phyloP scores from a whole-genome alignment of 2,113 vertebrate genomes.

The Neopipo cinnamomea region DNA sequence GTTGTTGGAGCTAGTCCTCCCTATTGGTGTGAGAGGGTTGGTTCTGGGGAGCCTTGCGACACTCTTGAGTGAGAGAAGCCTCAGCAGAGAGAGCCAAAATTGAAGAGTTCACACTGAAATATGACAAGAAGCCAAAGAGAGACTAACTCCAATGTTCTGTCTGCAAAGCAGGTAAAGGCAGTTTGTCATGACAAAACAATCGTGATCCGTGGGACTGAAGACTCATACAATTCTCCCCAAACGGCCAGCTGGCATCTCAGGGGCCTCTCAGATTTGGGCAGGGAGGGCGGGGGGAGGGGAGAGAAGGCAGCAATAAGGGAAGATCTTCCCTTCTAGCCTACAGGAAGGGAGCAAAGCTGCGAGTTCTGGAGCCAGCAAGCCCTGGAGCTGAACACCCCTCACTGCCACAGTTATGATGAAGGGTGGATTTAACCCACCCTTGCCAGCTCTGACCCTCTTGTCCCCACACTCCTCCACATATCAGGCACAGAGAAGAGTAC shows the following conservation, averaged over 20 bases:
- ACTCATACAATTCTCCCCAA: not conserved
- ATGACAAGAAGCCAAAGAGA: not conserved
- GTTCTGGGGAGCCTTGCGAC: not conserved
- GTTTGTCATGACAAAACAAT: not conserved
- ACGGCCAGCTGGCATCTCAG: not conserved
- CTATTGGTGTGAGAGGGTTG: accelerated
- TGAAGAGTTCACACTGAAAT: not conserved
- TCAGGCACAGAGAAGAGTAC: not conserved
- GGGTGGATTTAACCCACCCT: not conserved
- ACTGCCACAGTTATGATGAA: not conserved
- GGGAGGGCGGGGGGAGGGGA: too few relatives aligned
- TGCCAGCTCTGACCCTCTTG: not conserved
- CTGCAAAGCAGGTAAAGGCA: not conserved
- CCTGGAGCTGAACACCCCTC: not conserved
- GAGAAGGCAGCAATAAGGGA: not conserved
- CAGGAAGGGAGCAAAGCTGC: not conserved
- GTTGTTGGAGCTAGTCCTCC: not conserved
- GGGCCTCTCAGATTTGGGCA: not conserved
- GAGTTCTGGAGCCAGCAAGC: not conserved
- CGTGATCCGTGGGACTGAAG: not conserved
- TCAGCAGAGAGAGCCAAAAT: not conserved
- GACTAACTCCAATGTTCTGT: not conserved
- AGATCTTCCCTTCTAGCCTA: not conserved
- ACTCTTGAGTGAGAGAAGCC: not conserved
- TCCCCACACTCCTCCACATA: not conserved